Percentiles rank a stretch among this genome's conserved stretches.
These are phyloP conservation scores for Drosophila baimaii DNA, from an alignment of 1,140 invertebrate genomes.

Conservation along the genomic window DNA sequence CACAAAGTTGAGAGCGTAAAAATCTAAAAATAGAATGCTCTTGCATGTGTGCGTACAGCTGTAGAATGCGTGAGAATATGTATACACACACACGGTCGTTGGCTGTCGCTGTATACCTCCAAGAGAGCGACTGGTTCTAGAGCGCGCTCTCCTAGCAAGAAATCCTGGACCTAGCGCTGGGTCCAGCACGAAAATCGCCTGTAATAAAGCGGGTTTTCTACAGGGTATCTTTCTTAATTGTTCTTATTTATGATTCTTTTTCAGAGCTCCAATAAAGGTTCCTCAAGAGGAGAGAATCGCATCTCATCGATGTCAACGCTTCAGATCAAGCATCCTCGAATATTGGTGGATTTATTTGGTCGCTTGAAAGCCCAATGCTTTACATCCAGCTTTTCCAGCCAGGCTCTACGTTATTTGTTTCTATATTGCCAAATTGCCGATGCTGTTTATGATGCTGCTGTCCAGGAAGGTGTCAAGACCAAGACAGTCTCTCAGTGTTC, in stretches of 20 bases:
- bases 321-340: conserved; percentile 50
- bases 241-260: background rate
- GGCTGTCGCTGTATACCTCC: no score
- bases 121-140: no score
- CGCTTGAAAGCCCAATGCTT: conserved; percentile 62
- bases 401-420: conserved; percentile 57
- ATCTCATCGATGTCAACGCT: conserved; percentile 34
- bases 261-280: conserved; percentile 13
- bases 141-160: no score
- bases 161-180: no score
- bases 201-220: no score
- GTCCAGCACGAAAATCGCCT: no score
- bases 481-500: conserved; percentile 2
- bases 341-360: conserved; percentile 59
- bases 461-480: background rate
- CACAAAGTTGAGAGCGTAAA: no score
- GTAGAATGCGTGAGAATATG: no score
- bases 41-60: no score
- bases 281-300: conserved; percentile 9
- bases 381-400: conserved; percentile 38
- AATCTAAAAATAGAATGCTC: no score
- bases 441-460: conserved; percentile 50
- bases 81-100: no score
- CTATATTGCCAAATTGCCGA: conserved; percentile 56
- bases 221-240: no score